These are phyloP conservation scores for Drosophila aff. DNA, from an alignment of 1,140 invertebrate genomes.

Conservation along the genomic window DNA sequence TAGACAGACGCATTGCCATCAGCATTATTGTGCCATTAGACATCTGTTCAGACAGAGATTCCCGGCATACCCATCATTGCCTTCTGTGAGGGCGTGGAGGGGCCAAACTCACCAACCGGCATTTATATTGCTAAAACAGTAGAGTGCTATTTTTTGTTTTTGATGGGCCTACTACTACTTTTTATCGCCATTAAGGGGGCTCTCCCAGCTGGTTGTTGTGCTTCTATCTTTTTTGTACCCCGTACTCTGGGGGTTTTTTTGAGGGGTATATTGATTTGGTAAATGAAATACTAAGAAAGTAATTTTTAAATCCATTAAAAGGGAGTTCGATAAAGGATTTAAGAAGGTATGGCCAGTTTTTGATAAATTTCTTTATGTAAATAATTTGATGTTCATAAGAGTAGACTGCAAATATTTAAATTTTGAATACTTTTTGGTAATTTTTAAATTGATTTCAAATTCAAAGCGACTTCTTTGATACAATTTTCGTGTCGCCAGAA, in stretches of 20 bases:
- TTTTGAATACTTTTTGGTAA: background rate
- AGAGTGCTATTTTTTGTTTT: slow-evolving; percentile 50
- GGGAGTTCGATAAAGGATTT: background rate
- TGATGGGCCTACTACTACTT: slow-evolving; percentile 56
- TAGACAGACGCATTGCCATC: slow-evolving; percentile 42
- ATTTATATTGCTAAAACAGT: slow-evolving; percentile 56
- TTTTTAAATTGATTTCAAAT: background rate
- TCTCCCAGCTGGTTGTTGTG: slow-evolving; percentile 14
- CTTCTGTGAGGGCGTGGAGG: background rate
- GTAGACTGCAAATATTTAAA: background rate
- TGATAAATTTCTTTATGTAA: background rate
- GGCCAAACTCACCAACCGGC: slow-evolving; percentile 6
- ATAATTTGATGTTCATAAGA: background rate
- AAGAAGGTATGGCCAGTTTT: no score
- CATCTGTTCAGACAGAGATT: slow-evolving; percentile 43
- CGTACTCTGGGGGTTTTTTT: background rate
- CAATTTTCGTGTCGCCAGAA: no score
- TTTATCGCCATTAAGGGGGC: slow-evolving; percentile 29
- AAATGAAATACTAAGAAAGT: background rate
- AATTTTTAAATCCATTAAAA: background rate
- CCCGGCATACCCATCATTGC: background rate
- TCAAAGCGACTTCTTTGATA: background rate
- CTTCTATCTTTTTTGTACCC: slow-evolving; percentile 4
- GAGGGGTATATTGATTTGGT: background rate
- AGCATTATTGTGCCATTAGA: slow-evolving; percentile 70